These are phyloP conservation scores for Phoxinus phoxinus DNA, from an alignment of 2,113 vertebrate species.

Conservation along the genomic window DNA sequence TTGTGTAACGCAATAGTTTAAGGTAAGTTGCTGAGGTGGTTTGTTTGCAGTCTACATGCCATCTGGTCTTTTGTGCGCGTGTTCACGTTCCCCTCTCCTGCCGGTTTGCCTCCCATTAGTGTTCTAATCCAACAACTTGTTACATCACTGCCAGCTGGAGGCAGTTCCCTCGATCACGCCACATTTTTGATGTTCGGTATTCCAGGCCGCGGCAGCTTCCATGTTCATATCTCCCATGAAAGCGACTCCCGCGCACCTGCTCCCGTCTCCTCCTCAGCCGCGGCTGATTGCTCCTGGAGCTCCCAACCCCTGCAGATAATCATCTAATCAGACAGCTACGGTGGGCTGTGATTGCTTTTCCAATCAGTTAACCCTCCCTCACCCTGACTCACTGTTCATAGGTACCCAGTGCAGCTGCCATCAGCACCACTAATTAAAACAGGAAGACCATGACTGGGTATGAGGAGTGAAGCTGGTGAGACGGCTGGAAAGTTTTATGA, in stretches of 20 bases:
- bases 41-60: not conserved
- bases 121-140: constrained; percentile 8
- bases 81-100: not conserved
- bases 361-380: constrained; percentile 57
- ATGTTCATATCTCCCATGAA: constrained; percentile 33
- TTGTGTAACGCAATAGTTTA: not conserved
- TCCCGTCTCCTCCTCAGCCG: constrained; percentile 36
- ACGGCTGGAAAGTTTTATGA: not conserved
- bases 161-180: not conserved
- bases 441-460: constrained; percentile 15
- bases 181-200: constrained; percentile 3
- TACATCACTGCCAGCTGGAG: constrained; percentile 20
- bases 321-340: constrained; percentile 53
- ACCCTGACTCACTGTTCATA: constrained; percentile 26
- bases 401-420: constrained; percentile 42
- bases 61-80: not conserved
- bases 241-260: constrained; percentile 48
- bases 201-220: constrained; percentile 36
- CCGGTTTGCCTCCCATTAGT: constrained; percentile 19
- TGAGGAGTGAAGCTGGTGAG: not conserved
- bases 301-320: constrained; percentile 52
- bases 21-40: not conserved
- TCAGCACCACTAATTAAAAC: constrained; percentile 42
- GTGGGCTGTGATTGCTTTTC: constrained; percentile 50
- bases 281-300: constrained; percentile 55